Conservation (phyloP, 2,888 invertebrate genomes). For the Trisateles emortualis region DNA sequence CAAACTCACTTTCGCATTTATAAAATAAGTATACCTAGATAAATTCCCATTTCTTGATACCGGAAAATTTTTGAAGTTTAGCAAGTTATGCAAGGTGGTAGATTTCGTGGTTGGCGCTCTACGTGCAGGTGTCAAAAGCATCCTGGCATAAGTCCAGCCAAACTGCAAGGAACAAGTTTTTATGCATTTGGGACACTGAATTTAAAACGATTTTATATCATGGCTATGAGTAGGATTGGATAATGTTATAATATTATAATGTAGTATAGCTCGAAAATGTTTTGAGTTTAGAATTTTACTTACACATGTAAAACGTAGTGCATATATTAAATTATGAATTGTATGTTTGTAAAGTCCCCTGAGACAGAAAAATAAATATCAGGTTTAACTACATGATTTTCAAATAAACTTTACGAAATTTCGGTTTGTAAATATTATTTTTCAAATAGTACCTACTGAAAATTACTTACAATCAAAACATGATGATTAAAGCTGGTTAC, state of each 20-base stretch:
- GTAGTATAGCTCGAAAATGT: too few species aligned
- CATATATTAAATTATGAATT: too few species aligned
- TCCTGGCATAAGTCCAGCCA: conserved; percentile 35
- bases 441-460: too few species aligned
- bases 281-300: too few species aligned
- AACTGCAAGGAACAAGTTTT: conserved; percentile 21
- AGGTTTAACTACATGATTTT: too few species aligned
- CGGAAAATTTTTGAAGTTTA: neutral
- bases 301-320: too few species aligned
- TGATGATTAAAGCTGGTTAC: too few species aligned
- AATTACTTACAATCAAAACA: too few species aligned
- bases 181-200: conserved; percentile 9
- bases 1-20: neutral
- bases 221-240: neutral
- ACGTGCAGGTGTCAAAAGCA: conserved; percentile 37
- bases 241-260: neutral
- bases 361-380: too few species aligned
- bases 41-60: neutral
- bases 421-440: too few species aligned
- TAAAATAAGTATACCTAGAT: neutral
- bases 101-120: conserved; percentile 28
- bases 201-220: conserved; percentile 8
- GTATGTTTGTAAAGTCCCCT: too few species aligned
- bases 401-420: too few species aligned
- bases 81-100: conserved; percentile 16